Base-by-base conservation (phyloP, 1,140 invertebrate species). In the Agrypnia vestita region DNA sequence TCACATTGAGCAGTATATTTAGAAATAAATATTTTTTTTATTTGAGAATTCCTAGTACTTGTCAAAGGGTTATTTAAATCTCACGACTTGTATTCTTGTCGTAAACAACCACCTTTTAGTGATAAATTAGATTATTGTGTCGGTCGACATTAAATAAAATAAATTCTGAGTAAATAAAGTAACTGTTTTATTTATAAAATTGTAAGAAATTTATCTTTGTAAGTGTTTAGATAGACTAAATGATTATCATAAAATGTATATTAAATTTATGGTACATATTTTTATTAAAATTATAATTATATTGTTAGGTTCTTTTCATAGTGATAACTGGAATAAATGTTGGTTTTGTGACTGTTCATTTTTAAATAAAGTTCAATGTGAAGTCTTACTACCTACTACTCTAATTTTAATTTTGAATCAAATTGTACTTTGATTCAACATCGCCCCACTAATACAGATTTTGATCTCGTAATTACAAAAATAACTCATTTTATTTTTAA, bases 141-240 rank as follows among this genome's bases (percentile, higher is more conserved):
- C 61, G 61, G 35, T 64, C 9, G 61, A 43, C 61, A 25, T 64
- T 64, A 62, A 62, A 62, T 62, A 35, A 11, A 15, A 13, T 51
- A 15, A 9, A 51, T 51, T 51, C 49, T n/a, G n/a, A n/a, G n/a
- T n/a, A n/a, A n/a, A n/a, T n/a, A n/a, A n/a, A n/a, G n/a, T n/a
- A n/a, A n/a, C n/a, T 51, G 49, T 51, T 51, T 12, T 51, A 51
- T 51, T 51, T 51, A 51, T 51, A 15, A 51, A 4, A 8, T 25
- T 44, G 10, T 64, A 64, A 21, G 61, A 64, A 64, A 64, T 35
- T 64, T 64, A 64, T n/a, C 11, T 64, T 12, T 35, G 6, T 64
- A 64, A 35, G 61, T 25, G 19, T 64, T 64, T 43, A 64, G 61
- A 35, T 64, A 64, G 61, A n/a, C n/a, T 64, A 64, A 64, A 64